Evolutionary conservation across 2,797 vertebrate genomes (phyloP), one percentile per base, ranked within the genome.

Genomic region (Acrossocheilus fasciatus): DNA sequence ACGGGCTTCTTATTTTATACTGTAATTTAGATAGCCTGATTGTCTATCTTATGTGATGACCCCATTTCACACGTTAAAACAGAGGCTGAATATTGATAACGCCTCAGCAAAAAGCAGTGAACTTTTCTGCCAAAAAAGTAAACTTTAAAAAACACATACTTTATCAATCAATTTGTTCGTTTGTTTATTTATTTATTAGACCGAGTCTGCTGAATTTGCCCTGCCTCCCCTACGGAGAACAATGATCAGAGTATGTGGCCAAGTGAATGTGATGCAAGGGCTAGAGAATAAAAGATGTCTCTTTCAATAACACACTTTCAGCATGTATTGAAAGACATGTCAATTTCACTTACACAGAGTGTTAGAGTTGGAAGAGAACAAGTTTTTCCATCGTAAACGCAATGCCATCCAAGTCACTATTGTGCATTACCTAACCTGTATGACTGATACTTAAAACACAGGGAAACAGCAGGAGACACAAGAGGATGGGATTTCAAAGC

Each of bases 361-460:
- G 88, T 88, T 59, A 91, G 89, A 80, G 90, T 91, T 92, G 91
- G 93, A 94, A 92, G 92, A 91, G 70, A 85, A 90, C 88, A 90
- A 88, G 87, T 89, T 93, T 92, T 92, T 88, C 82, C 88, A 92
- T 92, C 90, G 88, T 92, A 89, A 94, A 94, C 2, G 92, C 92
- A 92, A 90, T 88, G 92, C 93, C 91, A 92, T 93, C 91, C 89
- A 91, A 94, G 94, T 93, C 92, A 93, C 94, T 94, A 78, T 47
- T 80, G 74, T 41, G 72, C 34, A 70, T 85, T 87, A 74, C 93
- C 93, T 91, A 90, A 94, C 95, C 94, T 93, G 93, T 94, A 93
- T 94, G 94, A 95, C 92, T 94, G 93, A 95, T 93, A 91, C 92
- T 95, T 96, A 93, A 95, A 95, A 95, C 93, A 94, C 94, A 91